These are phyloP conservation scores for Sturmia bella DNA, from an alignment of 2,888 invertebrate species.

Conservation along the genomic window DNA sequence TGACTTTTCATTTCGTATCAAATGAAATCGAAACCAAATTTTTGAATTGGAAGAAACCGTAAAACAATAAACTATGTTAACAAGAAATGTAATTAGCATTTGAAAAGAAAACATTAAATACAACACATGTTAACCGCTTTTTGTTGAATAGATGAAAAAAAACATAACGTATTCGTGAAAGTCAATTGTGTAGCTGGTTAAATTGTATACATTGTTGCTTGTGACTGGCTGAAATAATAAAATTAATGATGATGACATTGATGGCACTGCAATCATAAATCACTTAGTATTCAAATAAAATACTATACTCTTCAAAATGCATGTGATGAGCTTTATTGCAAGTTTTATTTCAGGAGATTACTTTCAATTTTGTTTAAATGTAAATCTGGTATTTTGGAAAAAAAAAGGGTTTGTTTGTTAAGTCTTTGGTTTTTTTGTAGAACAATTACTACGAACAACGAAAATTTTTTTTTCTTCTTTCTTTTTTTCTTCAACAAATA, in stretches of 20 bases:
- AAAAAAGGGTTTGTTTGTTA: slow-evolving; percentile 33
- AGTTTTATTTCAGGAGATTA: background rate
- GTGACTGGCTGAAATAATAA: background rate
- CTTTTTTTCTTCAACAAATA: no score
- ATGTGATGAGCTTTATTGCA: slow-evolving; percentile 1
- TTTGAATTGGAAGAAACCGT: no score
- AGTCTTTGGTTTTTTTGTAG: slow-evolving; percentile 36
- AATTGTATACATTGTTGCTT: slow-evolving; percentile 24
- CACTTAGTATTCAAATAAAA: slow-evolving; percentile 36
- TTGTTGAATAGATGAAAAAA: no score
- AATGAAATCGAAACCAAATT: no score
- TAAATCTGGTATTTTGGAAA: slow-evolving; percentile 14
- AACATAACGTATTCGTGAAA: slow-evolving; percentile 39
- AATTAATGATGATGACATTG: slow-evolving; percentile 30
- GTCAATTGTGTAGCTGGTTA: no score
- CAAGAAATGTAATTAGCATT: slow-evolving; percentile 55
- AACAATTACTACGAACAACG: no score
- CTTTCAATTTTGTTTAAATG: slow-evolving; percentile 46
- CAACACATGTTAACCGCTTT: background rate
- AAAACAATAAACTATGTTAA: slow-evolving; percentile 15
- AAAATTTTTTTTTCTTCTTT: no score
- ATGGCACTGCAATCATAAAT: slow-evolving; percentile 50
- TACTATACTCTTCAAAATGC: background rate
- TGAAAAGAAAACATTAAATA: slow-evolving; percentile 1
- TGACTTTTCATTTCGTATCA: no score